Evolutionary conservation across 2,797 vertebrate species (phyloP).

Genomic region (Varecia variegata): DNA sequence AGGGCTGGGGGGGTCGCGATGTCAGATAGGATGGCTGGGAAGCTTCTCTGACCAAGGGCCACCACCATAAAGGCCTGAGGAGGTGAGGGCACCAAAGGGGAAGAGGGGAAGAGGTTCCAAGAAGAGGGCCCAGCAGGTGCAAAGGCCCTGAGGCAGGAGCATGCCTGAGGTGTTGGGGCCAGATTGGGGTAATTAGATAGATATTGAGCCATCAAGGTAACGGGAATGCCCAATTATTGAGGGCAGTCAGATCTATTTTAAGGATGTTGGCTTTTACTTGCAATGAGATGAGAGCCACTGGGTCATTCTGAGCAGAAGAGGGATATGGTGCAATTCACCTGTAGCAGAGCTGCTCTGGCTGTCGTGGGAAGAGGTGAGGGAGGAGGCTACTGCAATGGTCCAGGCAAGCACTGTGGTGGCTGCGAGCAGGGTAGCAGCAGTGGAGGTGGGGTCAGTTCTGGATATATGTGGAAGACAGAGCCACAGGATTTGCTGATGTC

Average conservation of each 20-base stretch:
- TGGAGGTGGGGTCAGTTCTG: background rate
- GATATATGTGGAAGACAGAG: fast-evolving
- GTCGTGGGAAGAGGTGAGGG: background rate
- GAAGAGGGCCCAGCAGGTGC: background rate
- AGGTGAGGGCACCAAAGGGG: background rate
- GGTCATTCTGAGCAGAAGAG: background rate
- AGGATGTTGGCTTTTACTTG: background rate
- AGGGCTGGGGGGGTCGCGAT: fast-evolving
- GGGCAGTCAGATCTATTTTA: background rate
- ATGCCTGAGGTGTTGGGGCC: background rate
- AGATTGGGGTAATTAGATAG: background rate
- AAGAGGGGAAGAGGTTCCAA: background rate
- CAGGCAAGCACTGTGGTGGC: fast-evolving
- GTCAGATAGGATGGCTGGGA: background rate
- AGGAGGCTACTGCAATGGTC: background rate
- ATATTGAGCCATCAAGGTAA: background rate
- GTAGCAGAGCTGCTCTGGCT: background rate
- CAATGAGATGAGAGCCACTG: background rate
- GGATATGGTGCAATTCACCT: background rate
- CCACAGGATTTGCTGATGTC: no score
- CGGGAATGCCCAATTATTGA: background rate
- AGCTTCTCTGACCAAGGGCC: background rate
- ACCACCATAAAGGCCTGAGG: background rate
- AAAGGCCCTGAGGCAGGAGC: background rate
- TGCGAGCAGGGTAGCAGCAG: background rate